phyloP scores from a whole-genome alignment of 2,113 vertebrate species.

The Scomber colias region DNA sequence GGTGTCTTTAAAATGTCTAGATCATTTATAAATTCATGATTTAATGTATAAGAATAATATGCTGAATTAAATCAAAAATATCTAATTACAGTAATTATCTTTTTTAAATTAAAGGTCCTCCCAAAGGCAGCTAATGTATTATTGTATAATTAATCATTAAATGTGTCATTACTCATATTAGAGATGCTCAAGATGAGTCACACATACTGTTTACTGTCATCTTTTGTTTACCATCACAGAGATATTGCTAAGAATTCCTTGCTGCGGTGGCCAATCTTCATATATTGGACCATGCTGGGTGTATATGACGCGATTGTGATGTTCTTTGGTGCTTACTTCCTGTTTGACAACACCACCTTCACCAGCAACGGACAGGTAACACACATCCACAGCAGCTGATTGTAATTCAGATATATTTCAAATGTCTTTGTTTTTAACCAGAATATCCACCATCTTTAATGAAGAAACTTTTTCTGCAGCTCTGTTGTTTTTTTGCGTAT shows the following conservation, averaged over 20 bases:
- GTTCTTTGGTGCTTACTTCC: slow-evolving; percentile 98
- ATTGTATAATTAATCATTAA: background rate
- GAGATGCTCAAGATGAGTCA: background rate
- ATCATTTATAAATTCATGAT: background rate
- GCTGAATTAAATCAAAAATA: slow-evolving; percentile 35
- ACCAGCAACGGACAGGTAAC: slow-evolving; percentile 97
- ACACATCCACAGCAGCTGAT: background rate
- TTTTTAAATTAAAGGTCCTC: background rate
- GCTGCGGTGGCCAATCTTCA: slow-evolving; percentile 92
- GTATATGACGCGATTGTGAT: slow-evolving; percentile 94
- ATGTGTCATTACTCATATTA: background rate
- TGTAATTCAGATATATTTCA: too few species aligned
- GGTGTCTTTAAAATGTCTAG: background rate
- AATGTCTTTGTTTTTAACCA: too few species aligned
- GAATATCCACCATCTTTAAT: too few species aligned
- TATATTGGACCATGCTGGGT: slow-evolving; percentile 96
- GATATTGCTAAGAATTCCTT: slow-evolving; percentile 96
- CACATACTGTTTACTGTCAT: background rate
- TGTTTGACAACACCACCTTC: slow-evolving; percentile 94
- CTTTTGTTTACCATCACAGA: slow-evolving; percentile 76
- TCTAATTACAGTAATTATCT: slow-evolving; percentile 1
- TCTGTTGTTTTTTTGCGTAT: too few species aligned
- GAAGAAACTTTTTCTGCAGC: too few species aligned
- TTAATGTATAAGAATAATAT: background rate
- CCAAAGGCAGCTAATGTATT: background rate